Conservation (phyloP, 1,140 invertebrate species). For the Sarcophaga bullata region DNA sequence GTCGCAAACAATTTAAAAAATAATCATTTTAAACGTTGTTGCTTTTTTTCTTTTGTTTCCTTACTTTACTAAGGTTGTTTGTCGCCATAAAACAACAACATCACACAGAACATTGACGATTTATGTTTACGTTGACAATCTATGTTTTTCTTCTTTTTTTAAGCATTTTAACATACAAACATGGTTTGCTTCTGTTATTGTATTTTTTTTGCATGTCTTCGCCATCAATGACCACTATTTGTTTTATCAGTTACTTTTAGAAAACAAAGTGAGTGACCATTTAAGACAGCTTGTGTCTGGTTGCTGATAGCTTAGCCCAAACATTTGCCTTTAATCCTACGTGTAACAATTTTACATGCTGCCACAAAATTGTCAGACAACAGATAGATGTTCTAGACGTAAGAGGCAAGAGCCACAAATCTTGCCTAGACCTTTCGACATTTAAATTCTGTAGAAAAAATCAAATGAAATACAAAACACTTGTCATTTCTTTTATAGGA, state of each 20-base stretch:
- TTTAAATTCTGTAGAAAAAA: background rate
- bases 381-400: background rate
- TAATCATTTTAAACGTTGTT: slow-evolving; percentile 11
- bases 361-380: slow-evolving; percentile 4
- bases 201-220: background rate
- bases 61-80: background rate
- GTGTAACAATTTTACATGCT: slow-evolving; percentile 4
- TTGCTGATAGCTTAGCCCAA: background rate
- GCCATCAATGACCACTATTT: too few species aligned
- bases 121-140: slow-evolving; percentile 37
- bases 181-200: background rate
- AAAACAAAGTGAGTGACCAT: background rate
- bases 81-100: slow-evolving; percentile 14
- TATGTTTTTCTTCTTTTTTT: background rate
- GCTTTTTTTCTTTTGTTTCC: background rate
- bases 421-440: slow-evolving; percentile 1
- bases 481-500: background rate
- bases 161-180: slow-evolving; percentile 2
- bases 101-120: slow-evolving; percentile 19
- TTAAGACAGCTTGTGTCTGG: background rate
- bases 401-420: background rate
- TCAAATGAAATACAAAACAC: slow-evolving; percentile 3
- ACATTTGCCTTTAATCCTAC: background rate
- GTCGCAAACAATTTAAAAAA: slow-evolving; percentile 35
- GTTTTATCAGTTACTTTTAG: too few species aligned